Evolutionary conservation across 2,797 vertebrate species (phyloP).

Genomic region (Bradypodion ventrale): DNA sequence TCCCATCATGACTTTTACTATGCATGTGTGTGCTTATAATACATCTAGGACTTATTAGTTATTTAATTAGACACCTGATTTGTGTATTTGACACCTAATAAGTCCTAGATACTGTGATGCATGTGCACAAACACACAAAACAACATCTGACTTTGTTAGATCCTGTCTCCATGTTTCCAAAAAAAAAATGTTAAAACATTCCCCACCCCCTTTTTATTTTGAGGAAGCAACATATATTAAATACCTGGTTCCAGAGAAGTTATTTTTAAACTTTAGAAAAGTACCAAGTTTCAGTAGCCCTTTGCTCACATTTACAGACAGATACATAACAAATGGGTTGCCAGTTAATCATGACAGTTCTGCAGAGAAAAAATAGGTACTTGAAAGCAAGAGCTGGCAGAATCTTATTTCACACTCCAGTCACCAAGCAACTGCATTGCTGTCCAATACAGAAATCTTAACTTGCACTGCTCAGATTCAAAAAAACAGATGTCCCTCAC

Average conservation of each 20-base stretch:
- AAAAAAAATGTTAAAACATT: neutral
- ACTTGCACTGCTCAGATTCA: constrained; percentile 6
- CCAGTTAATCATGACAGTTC: constrained; percentile 39
- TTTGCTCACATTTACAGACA: constrained; percentile 7
- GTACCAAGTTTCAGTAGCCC: neutral
- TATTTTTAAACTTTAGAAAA: constrained; percentile 27
- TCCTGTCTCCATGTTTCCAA: neutral
- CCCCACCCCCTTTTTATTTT: no score
- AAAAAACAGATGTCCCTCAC: constrained; percentile 43
- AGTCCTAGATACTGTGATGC: no score
- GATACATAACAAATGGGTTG: constrained; percentile 40
- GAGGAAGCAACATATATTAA: neutral
- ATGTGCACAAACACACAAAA: neutral
- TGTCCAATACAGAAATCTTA: constrained; percentile 28
- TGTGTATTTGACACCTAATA: no score
- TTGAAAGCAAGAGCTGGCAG: constrained; percentile 3
- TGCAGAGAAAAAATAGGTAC: constrained; percentile 42
- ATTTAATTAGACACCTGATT: no score
- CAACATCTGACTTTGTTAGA: neutral
- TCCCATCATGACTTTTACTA: neutral
- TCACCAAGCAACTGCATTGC: constrained; percentile 21
- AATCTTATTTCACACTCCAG: constrained; percentile 54
- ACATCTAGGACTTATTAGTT: no score
- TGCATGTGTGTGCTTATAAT: neutral
- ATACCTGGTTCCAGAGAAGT: neutral